These are phyloP conservation scores for Cephus spinipes DNA, from an alignment of 2,888 invertebrate genomes.

Conservation along the genomic window DNA sequence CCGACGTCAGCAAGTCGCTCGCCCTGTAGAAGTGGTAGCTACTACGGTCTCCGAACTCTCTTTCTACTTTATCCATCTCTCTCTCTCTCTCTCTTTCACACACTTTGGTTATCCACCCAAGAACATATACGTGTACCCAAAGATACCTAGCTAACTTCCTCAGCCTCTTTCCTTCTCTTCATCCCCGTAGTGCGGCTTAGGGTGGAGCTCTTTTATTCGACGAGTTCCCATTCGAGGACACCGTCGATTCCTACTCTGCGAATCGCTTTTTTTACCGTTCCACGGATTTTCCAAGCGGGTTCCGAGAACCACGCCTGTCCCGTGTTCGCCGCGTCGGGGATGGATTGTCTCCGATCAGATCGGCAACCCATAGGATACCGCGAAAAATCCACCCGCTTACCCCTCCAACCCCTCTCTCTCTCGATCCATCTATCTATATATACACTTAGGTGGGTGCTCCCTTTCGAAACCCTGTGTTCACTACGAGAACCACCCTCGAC, in stretches of 20 bases:
- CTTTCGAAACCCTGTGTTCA: no score
- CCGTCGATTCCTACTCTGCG: slow-evolving; percentile 16
- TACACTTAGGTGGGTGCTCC: no score
- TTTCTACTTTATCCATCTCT: slow-evolving; percentile 23
- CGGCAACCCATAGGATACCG: slow-evolving; percentile 26
- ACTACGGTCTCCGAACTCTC: slow-evolving; percentile 15
- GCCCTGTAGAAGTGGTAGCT: slow-evolving; percentile 15
- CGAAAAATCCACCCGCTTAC: slow-evolving; percentile 36
- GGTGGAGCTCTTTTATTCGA: slow-evolving; percentile 11
- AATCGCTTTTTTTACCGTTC: slow-evolving; percentile 23
- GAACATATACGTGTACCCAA: no score
- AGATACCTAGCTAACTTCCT: no score
- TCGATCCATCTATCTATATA: no score
- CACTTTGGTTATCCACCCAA: no score
- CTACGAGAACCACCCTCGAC: slow-evolving; percentile 3
- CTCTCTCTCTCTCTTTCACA: slow-evolving; percentile 24
- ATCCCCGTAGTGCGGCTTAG: neutral
- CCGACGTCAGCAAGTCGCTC: slow-evolving; percentile 53
- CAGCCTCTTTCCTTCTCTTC: neutral
- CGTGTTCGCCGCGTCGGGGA: slow-evolving; percentile 51
- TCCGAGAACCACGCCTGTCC: slow-evolving; percentile 42
- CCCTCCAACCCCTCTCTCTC: no score
- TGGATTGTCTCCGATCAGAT: slow-evolving; percentile 51
- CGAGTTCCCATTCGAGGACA: slow-evolving; percentile 13
- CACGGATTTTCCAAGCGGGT: slow-evolving; percentile 33